Evolutionary conservation across 2,888 invertebrate genomes (phyloP).

Genomic region (Adineta ricciae): DNA sequence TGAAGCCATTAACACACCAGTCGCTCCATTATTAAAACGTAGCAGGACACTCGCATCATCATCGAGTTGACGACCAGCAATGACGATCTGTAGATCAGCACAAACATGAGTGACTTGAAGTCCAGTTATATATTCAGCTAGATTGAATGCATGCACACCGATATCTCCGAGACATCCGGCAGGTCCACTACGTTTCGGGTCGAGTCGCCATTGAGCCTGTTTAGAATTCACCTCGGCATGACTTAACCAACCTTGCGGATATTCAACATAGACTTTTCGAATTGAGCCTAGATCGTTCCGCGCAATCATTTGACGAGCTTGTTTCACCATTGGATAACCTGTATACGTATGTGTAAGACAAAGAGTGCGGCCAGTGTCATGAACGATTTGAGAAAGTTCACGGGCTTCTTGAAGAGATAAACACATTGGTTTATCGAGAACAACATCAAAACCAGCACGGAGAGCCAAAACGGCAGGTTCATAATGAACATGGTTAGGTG

Average conservation of each 20-base stretch:
- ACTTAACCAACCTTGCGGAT: neutral
- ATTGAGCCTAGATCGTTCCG: neutral
- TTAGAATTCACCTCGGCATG: neutral
- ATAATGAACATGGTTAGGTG: conserved; percentile 12
- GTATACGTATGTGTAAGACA: conserved; percentile 8
- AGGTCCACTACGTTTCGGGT: neutral
- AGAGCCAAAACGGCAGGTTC: neutral
- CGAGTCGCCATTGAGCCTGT: neutral
- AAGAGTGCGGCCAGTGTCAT: neutral
- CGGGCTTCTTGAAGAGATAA: neutral
- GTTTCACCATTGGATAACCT: neutral
- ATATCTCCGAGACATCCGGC: conserved; percentile 6
- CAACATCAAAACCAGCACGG: conserved; percentile 1
- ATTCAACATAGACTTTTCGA: conserved; percentile 11
- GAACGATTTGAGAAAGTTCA: neutral
- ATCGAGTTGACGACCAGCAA: neutral
- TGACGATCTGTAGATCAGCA: neutral
- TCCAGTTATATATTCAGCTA: conserved; percentile 11
- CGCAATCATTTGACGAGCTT: neutral
- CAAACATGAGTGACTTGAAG: neutral
- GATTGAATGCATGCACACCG: conserved; percentile 5
- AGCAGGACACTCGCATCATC: conserved; percentile 6
- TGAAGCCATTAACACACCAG: neutral
- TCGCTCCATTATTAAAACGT: conserved; percentile 18
- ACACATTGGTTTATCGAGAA: neutral